Base-by-base conservation (phyloP, 2,113 vertebrate genomes). In the Aspiorhynchus laticeps region DNA sequence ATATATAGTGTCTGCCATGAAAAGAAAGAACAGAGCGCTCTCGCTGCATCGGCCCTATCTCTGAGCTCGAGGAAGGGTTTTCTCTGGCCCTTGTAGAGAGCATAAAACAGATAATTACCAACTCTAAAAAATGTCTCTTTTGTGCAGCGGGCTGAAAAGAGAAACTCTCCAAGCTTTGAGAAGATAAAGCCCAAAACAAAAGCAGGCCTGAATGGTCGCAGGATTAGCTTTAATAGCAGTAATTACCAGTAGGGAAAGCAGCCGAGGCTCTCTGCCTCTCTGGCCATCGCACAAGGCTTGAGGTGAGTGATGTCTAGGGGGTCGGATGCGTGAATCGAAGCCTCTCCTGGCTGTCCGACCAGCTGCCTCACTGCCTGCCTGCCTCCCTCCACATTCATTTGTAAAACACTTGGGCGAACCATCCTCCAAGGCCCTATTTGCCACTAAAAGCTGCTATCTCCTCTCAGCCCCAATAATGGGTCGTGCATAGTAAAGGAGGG, bases 141-240 rank as follows among this genome's bases (percentile, higher is more conserved):
- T 95, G 91, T 94, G 92, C 91, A 88, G 90, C 53, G 87, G 88
- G 92, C 91, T 95, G 95, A 95, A 95, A 92, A 93, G 93, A 89
- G 91, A 95, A 95, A 93, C 93, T 95, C 93, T 94, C 87, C 84
- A 91, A 95, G 91, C 90, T 90, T 91, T 92, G 93, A 94, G 88
- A 91, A 96, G 94, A 95, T 93, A 93, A 96, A 96, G 91, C 90
- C 93, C 94, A 94, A 95, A 96, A 95, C 93, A 95, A 96, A 96
- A 94, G 93, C 90, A 93, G 90, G 84, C 89, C 92, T 89, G 94
- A 93, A 93, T 94, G 93, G 90, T 93, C 87, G 91, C 93, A 93
- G 94, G 91, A 93, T 94, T 92, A 92, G 93, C 95, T 91, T 93
- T 95, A 94, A 95, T 93, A 92, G 94, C 90, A 88, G 91, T 93